phyloP scores from a whole-genome alignment of 2,888 invertebrate species.

The Tenthredo scrophulariae region DNA sequence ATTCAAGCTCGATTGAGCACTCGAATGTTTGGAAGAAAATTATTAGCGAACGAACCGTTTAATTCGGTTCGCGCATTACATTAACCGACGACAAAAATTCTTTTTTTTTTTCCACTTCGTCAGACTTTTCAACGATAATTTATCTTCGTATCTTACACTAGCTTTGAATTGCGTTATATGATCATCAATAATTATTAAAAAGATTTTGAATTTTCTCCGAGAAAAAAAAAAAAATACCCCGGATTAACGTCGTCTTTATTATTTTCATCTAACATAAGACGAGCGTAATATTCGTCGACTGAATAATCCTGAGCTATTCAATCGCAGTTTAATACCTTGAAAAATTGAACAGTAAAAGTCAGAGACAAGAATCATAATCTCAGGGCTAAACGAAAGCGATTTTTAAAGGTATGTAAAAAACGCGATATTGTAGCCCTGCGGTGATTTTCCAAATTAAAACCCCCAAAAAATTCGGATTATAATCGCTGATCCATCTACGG shows the following conservation, averaged over 20 bases:
- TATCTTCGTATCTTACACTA: not conserved
- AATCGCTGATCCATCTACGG: not conserved
- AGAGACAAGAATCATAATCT: not conserved
- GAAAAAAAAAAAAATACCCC: not conserved
- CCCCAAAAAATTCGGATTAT: not conserved
- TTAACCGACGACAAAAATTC: not conserved
- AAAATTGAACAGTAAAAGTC: not conserved
- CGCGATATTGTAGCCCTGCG: not conserved
- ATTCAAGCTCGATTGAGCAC: slow-evolving; percentile 49
- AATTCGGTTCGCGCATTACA: not conserved
- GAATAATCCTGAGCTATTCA: not conserved
- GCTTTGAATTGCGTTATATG: not conserved
- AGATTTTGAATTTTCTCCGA: not conserved
- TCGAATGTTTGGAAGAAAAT: slow-evolving; percentile 18
- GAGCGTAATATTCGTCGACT: not conserved
- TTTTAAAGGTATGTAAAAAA: not conserved
- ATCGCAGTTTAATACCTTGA: not conserved
- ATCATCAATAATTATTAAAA: not conserved
- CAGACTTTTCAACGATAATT: not conserved
- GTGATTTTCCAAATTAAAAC: not conserved
- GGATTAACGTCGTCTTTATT: not conserved
- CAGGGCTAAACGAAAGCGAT: not conserved
- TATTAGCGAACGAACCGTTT: not conserved
- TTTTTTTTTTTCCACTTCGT: not conserved
- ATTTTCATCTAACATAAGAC: not conserved